Percentiles rank a stretch among this genome's conserved stretches.
Evolutionary conservation across 2,797 vertebrate genomes (phyloP).

Genomic region (Enteromius argenteus): DNA sequence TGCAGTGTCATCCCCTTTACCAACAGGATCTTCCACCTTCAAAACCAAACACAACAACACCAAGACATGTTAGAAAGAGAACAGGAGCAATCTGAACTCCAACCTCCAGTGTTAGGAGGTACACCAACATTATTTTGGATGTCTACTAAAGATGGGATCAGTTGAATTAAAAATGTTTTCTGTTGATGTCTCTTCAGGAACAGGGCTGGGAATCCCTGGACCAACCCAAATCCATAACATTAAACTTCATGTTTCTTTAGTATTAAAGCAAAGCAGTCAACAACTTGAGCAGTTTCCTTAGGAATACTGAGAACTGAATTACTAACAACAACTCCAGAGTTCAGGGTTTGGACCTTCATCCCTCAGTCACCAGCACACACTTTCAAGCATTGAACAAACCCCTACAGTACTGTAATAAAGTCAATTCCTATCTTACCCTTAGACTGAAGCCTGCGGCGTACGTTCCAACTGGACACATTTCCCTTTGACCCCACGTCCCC

Average conservation of each 20-base stretch:
- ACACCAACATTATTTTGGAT: too few relatives aligned
- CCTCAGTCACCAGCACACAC: too few relatives aligned
- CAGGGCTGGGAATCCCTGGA: neutral
- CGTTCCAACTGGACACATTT: conserved; percentile 36
- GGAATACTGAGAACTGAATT: too few relatives aligned
- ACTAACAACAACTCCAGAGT: too few relatives aligned
- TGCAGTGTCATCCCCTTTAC: neutral
- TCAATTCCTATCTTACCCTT: neutral
- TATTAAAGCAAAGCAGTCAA: neutral
- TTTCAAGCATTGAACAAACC: too few relatives aligned
- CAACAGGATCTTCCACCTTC: neutral
- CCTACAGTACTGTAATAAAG: too few relatives aligned
- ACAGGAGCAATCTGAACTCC: too few relatives aligned
- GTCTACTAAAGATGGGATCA: neutral
- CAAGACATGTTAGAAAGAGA: neutral
- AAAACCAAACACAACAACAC: neutral
- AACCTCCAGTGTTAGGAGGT: too few relatives aligned
- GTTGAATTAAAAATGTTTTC: neutral
- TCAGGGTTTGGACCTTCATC: too few relatives aligned
- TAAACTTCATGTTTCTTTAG: neutral
- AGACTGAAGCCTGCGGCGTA: conserved; percentile 42
- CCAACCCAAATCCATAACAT: neutral
- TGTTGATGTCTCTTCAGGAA: neutral
- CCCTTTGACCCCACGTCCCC: conserved; percentile 34
- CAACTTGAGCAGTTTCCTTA: neutral